Percentiles rank a stretch among this genome's conserved stretches.
Evolutionary conservation across 2,797 vertebrate genomes (phyloP).

Genomic region (Tympanoctomys barrerae): DNA sequence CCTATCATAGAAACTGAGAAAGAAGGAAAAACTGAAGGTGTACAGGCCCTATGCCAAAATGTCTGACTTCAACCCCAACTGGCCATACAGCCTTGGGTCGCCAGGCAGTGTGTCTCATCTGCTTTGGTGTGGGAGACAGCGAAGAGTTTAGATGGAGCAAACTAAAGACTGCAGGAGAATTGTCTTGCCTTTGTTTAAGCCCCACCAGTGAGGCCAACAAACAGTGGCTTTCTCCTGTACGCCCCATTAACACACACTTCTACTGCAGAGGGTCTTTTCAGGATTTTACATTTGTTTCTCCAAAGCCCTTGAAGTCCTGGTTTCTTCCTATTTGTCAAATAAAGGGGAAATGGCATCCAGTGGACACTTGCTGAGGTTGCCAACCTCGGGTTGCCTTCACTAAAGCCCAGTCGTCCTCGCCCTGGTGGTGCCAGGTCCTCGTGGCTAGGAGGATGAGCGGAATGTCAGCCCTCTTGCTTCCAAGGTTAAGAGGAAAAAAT

Average conservation of each 20-base stretch:
- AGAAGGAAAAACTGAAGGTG: slow-evolving; percentile 9
- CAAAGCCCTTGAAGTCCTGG: background rate
- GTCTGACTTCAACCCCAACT: background rate
- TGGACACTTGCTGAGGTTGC: background rate
- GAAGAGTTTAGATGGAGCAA: slow-evolving; percentile 26
- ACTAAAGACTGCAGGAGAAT: background rate
- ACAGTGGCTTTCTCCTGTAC: slow-evolving; percentile 27
- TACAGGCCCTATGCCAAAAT: background rate
- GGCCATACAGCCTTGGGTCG: background rate
- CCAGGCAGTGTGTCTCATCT: background rate
- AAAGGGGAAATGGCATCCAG: background rate
- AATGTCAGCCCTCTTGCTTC: slow-evolving; percentile 28
- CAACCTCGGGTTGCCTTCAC: background rate
- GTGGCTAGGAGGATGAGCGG: background rate
- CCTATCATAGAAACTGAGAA: slow-evolving; percentile 45
- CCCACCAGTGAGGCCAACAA: background rate
- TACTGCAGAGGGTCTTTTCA: background rate
- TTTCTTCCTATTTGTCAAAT: slow-evolving; percentile 38
- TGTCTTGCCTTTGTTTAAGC: background rate
- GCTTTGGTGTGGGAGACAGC: background rate
- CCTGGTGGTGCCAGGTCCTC: background rate
- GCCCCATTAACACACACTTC: background rate
- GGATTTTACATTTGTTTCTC: slow-evolving; percentile 33
- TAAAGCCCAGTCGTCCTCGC: background rate
- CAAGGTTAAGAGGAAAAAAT: slow-evolving; percentile 61